Evolutionary conservation across 2,113 vertebrate genomes (phyloP), one percentile per base, ranked within the genome.

Genomic region (Entosphenus tridentatus): DNA sequence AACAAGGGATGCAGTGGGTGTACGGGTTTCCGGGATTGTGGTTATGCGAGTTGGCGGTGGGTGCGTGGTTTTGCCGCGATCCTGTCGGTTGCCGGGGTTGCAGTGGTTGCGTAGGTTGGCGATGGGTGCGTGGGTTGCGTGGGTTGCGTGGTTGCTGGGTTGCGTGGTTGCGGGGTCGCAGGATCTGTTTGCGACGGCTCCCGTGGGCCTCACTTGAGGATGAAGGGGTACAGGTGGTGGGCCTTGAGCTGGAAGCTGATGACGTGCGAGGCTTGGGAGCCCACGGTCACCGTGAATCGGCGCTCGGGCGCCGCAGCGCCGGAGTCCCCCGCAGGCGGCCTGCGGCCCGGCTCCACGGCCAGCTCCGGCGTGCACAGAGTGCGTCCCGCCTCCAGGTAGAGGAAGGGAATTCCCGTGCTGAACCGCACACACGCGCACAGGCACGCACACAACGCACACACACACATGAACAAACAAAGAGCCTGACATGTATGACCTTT

Each of bases 351-450:
- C 72, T 76, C 72, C 16, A 69, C 76, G 3, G 90, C 88, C 13
- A 96, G 78, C 1, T 81, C 87, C 1, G 93, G 91, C 73, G 95
- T 90, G 76, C 93, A 98, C 69, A 98, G 74, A 0, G 93, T 96
- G 17, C 90, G 84, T 67, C 84, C 85, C 71, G 96, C 85, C 72
- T 96, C 86, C 70, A 84, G 81, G 78, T 95, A 98, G 1, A 83
- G 82, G 71, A 96, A 98, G n/a, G 10, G 21, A 21, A 65, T 11
- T n/a, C 62, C 62, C 62, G 62, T 17, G 11, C 8, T 17, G 56
- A 8, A 17, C 7, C 12, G 18, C 3, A 4, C 10, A 57, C 4
- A 39, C 39, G 39, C 39, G 6, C 4, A 39, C 39, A 39, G 39
- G 6, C 6, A 39, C 6, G 6, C 39, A 39, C 5, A 39, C 39